Base-by-base conservation (phyloP, 2,888 invertebrate genomes). In the Tryphoninae sp. region DNA sequence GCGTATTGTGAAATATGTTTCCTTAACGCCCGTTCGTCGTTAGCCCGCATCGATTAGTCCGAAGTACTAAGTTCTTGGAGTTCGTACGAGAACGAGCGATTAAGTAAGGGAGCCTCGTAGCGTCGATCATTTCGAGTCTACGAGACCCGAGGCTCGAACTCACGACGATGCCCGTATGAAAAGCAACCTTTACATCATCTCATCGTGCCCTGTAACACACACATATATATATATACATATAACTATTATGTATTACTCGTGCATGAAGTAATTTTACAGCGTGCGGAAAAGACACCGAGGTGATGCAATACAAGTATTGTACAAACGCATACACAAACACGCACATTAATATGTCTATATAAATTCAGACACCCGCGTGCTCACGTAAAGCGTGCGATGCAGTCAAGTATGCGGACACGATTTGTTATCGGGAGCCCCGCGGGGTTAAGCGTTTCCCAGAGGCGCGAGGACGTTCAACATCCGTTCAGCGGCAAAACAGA, bases 361-460 rank as follows among this genome's bases (percentile, higher is more conserved):
- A 69, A 71, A 33, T 42, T 23, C 49, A 19, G 55, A 77, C 55
- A 58, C 45, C 64, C 62, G 73, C 55, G 80, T 64, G 55, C 42
- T 53, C 68, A 78, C 67, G 62, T 78, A 42, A 69, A 76, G 65
- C 76, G 74, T 75, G 81, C 62, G 67, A 79, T 77, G 79, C 59
- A 59, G 72, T 51, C 83, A 84, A 88, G 89, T 87, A 90, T 89
- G 90, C 90, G 89, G 88, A 88, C 88, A 84, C 89, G 89, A 90
- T 90, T 89, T 88, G 88, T 89, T 88, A 90, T 90, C 90, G 86
- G 87, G 85, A 86, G 4, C 45, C 84, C 84, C 78, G 71, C 83
- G 85, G 86, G 88, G 89, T 89, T 90, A 88, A 90, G 86, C 86
- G 88, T 88, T 90, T 89, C 88, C 86, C 87, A 88, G 85, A 85